A percentile compares a stretch with the other conserved stretches of the same genome.
Evolutionary conservation across 2,888 invertebrate genomes (phyloP).

Genomic region (Herminia tarsipennalis): DNA sequence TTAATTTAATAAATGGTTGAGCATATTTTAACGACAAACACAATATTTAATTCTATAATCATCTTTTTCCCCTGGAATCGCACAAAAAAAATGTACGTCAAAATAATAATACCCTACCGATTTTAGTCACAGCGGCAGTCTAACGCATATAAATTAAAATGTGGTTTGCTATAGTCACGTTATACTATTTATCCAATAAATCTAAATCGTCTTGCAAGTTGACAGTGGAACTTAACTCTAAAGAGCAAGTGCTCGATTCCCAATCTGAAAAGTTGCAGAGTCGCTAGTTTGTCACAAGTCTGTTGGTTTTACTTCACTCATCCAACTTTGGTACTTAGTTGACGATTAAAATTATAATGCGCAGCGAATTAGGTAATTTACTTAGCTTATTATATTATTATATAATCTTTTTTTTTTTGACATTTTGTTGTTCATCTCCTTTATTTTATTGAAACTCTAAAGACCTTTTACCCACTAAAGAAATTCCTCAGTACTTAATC

Average conservation of each 20-base stretch:
- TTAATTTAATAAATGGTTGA: no score
- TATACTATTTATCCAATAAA: not conserved
- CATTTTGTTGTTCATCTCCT: no score
- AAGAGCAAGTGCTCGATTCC: slow-evolving; percentile 32
- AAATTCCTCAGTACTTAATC: no score
- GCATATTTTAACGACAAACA: no score
- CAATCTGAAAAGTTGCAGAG: slow-evolving; percentile 34
- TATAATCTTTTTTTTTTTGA: no score
- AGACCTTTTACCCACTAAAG: no score
- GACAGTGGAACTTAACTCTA: slow-evolving; percentile 22
- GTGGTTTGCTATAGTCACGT: not conserved
- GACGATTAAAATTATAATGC: slow-evolving; percentile 6
- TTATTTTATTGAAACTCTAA: no score
- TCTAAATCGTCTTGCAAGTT: slow-evolving; percentile 9
- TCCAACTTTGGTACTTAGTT: slow-evolving; percentile 22
- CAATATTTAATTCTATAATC: no score
- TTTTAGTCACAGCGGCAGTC: not conserved
- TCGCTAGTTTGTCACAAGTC: slow-evolving; percentile 9
- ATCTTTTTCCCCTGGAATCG: no score
- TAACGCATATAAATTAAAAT: no score
- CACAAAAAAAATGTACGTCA: no score
- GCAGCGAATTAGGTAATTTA: not conserved
- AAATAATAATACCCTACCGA: no score
- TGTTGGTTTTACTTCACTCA: slow-evolving; percentile 2
- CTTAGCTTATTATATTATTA: not conserved